A percentile compares a stretch with the other conserved stretches of the same genome.
Conservation (phyloP, 2,113 vertebrate genomes). For the Oncorhynchus gorbuscha region DNA sequence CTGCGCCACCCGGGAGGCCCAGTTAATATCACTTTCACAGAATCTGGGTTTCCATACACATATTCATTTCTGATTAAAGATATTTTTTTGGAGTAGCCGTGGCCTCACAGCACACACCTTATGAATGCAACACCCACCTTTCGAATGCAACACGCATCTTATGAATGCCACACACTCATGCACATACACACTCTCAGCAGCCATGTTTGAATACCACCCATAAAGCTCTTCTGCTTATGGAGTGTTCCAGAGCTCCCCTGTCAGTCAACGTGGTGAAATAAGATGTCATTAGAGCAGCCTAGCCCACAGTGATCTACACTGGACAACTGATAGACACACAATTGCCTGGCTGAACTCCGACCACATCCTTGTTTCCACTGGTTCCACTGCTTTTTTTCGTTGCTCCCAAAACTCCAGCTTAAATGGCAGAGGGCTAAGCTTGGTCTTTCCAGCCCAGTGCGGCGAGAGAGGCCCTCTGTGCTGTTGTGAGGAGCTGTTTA, state of each 20-base stretch:
- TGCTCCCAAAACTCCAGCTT: background rate
- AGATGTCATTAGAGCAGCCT: conserved; percentile 33
- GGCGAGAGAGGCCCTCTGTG: no score
- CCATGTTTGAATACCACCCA: no score
- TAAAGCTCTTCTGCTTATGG: background rate
- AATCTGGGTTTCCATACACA: no score
- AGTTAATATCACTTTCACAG: no score
- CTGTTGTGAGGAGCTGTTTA: background rate
- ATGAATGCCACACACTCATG: no score
- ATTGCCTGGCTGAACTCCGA: conserved; percentile 22
- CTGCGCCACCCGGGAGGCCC: no score
- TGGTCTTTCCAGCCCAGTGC: background rate
- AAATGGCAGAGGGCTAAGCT: background rate
- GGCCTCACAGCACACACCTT: no score
- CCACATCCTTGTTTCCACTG: conserved; percentile 68
- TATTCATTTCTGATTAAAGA: no score
- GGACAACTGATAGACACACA: conserved; percentile 53
- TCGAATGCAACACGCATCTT: no score
- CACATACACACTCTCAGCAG: no score
- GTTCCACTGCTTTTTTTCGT: conserved; percentile 21
- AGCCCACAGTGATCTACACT: conserved; percentile 45
- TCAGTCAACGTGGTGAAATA: conserved; percentile 43
- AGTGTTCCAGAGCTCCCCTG: conserved; percentile 4
- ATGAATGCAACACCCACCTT: no score
- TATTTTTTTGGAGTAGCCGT: no score